phyloP scores from a whole-genome alignment of 1,140 invertebrate species.

The Ips nitidus region DNA sequence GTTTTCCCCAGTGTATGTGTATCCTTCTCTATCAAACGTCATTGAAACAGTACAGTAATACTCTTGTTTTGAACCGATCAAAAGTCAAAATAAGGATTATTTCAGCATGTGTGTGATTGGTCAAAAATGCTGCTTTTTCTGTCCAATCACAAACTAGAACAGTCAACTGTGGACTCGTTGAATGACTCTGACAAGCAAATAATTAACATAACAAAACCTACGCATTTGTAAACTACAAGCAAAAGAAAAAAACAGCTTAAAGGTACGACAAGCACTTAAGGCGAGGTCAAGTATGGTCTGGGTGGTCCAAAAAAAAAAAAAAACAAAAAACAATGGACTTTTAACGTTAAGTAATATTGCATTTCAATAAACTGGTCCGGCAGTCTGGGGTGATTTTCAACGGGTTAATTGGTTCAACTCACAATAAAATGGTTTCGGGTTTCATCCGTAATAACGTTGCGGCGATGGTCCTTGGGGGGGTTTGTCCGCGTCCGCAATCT shows the following conservation, averaged over 20 bases:
- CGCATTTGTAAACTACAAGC: not conserved
- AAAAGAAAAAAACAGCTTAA: constrained; percentile 21
- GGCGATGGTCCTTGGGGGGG: constrained; percentile 10
- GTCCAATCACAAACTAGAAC: too few relatives aligned
- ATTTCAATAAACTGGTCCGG: constrained; percentile 10
- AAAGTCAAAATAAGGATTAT: too few relatives aligned
- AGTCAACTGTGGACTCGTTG: too few relatives aligned
- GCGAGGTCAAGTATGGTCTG: constrained; percentile 26
- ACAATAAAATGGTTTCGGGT: constrained; percentile 26
- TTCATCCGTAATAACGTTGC: constrained; percentile 29
- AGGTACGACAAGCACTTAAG: constrained; percentile 28
- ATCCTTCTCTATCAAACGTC: too few relatives aligned
- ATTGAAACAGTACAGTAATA: too few relatives aligned
- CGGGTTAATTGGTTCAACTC: constrained; percentile 3
- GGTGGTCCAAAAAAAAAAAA: constrained; percentile 17
- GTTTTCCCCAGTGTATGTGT: too few relatives aligned
- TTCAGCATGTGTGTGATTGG: too few relatives aligned
- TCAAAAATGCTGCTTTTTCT: too few relatives aligned
- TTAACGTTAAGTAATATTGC: constrained; percentile 29
- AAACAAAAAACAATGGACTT: constrained; percentile 15
- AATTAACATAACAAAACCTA: constrained; percentile 20
- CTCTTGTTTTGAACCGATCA: too few relatives aligned
- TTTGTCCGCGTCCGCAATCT: not conserved
- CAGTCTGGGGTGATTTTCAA: not conserved
- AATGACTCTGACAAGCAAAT: too few relatives aligned